These are phyloP conservation scores for Chaitophorus viminalis DNA, from an alignment of 2,888 invertebrate species.

Conservation along the genomic window DNA sequence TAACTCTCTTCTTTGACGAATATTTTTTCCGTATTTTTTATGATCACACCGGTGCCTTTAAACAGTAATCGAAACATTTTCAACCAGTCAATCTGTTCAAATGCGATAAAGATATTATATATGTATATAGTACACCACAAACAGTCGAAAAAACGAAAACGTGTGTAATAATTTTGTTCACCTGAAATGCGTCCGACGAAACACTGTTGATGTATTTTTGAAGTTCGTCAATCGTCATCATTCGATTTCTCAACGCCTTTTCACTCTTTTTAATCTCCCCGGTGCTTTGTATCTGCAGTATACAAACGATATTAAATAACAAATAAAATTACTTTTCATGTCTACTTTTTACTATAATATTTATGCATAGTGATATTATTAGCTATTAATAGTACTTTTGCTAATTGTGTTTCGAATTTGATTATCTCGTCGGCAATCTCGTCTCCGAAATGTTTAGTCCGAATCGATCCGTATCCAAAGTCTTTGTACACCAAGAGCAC, in stretches of 20 bases:
- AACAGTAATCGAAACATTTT: slow-evolving; percentile 73
- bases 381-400: too few relatives aligned
- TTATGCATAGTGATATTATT: too few relatives aligned
- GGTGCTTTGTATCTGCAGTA: slow-evolving; percentile 60
- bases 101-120: neutral
- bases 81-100: slow-evolving; percentile 74
- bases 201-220: neutral
- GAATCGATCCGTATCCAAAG: slow-evolving; percentile 62
- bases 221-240: slow-evolving; percentile 44
- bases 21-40: slow-evolving; percentile 71
- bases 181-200: slow-evolving; percentile 18
- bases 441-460: slow-evolving; percentile 62
- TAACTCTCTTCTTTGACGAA: slow-evolving; percentile 77
- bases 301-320: neutral
- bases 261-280: slow-evolving; percentile 65
- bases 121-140: slow-evolving; percentile 53
- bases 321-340: neutral
- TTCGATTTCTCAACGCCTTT: slow-evolving; percentile 62
- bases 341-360: neutral
- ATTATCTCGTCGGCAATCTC: slow-evolving; percentile 68
- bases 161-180: neutral
- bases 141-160: neutral
- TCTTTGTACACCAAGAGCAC: slow-evolving; percentile 64
- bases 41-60: slow-evolving; percentile 71
- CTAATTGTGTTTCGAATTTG: slow-evolving; percentile 69